Percentiles rank a stretch among this genome's conserved stretches.
phyloP scores from a whole-genome alignment of 2,797 vertebrate genomes.

The Sylvia borin region DNA sequence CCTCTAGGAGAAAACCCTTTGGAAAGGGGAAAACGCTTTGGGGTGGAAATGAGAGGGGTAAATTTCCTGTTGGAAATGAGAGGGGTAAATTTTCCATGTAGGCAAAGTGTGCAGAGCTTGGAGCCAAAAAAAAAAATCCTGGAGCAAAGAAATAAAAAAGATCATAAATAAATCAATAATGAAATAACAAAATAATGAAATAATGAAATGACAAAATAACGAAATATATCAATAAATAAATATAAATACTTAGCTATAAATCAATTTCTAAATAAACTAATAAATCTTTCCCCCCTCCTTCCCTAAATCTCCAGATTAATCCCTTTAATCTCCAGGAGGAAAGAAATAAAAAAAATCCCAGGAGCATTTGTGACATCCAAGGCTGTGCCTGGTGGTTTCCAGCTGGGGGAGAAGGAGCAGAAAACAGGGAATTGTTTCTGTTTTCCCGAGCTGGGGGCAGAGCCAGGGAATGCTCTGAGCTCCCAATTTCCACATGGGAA shows the following conservation, averaged over 20 bases:
- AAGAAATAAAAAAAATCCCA: neutral
- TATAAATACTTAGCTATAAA: neutral
- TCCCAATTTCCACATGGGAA: fast-evolving
- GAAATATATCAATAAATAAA: neutral
- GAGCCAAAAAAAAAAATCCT: neutral
- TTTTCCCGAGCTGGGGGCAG: neutral
- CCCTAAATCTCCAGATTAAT: neutral
- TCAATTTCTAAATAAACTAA: neutral
- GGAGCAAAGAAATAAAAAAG: neutral
- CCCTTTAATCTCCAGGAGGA: neutral
- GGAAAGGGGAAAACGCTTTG: neutral
- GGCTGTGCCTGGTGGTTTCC: neutral
- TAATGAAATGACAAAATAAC: neutral
- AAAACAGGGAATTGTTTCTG: neutral
- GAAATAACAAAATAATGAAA: neutral
- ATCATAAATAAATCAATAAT: neutral
- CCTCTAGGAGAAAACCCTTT: neutral
- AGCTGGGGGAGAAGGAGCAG: neutral
- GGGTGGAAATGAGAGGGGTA: neutral
- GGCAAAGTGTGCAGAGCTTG: neutral
- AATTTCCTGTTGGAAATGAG: neutral
- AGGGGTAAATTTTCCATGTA: neutral
- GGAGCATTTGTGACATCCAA: neutral
- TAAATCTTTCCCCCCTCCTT: too few relatives aligned
- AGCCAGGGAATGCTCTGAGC: neutral